Evolutionary conservation across 2,113 vertebrate genomes (phyloP).

Genomic region (Ailuropoda melanoleuca): DNA sequence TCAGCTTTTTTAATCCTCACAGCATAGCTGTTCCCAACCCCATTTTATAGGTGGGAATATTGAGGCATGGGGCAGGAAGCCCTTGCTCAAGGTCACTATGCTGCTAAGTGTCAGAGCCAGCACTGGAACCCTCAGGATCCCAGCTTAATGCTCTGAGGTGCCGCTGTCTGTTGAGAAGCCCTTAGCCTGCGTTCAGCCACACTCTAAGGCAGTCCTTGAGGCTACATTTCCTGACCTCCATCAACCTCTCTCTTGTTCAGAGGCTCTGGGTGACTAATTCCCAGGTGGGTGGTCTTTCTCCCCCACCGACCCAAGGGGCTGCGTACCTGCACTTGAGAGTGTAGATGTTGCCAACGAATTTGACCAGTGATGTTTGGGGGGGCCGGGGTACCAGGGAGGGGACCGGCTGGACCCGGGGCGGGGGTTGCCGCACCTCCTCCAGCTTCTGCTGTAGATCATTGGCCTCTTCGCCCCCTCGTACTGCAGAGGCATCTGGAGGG

Average conservation of each 20-base stretch:
- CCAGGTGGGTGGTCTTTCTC: neutral
- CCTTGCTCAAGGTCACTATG: neutral
- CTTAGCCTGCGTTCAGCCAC: neutral
- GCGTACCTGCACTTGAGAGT: constrained; percentile 97
- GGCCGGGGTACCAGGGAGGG: constrained; percentile 95
- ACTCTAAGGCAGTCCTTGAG: neutral
- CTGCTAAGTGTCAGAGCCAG: neutral
- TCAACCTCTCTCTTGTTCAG: neutral
- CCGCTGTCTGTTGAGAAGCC: neutral
- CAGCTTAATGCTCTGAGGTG: neutral
- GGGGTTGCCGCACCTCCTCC: constrained; percentile 88
- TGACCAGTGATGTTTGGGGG: constrained; percentile 93
- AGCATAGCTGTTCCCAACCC: neutral
- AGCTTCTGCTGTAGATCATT: constrained; percentile 81
- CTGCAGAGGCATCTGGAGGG: constrained; percentile 87
- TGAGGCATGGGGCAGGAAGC: neutral
- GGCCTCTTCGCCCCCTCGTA: constrained; percentile 86
- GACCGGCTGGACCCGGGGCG: constrained; percentile 91
- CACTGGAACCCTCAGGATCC: neutral
- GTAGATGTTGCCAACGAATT: constrained; percentile 96
- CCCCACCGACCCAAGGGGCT: neutral
- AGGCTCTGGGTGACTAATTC: neutral
- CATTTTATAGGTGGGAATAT: neutral
- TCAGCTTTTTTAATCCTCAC: neutral
- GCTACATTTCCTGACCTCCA: neutral